Percentiles rank a stretch among this genome's conserved stretches.
These are phyloP conservation scores for Etheostoma cragini DNA, from an alignment of 2,113 vertebrate genomes.

Conservation along the genomic window DNA sequence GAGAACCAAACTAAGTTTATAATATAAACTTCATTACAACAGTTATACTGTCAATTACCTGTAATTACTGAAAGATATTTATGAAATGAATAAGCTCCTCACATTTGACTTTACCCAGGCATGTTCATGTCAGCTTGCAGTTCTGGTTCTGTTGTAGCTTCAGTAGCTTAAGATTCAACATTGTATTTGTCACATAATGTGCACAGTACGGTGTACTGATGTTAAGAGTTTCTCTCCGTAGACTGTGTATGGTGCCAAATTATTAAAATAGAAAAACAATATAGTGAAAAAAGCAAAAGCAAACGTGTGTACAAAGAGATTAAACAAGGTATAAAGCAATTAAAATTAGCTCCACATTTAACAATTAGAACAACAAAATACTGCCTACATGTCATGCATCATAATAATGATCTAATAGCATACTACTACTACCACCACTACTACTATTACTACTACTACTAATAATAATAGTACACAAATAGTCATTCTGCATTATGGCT, in stretches of 20 bases:
- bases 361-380: background rate
- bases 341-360: background rate
- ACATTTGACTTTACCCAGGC: background rate
- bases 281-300: background rate
- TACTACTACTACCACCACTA: too few species aligned
- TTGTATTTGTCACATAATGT: background rate
- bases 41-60: conserved; percentile 6
- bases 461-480: background rate
- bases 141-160: background rate
- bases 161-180: background rate
- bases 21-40: conserved; percentile 7
- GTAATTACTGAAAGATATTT: background rate
- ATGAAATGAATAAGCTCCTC: conserved; percentile 3
- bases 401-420: background rate
- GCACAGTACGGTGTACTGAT: background rate
- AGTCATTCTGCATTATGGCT: background rate
- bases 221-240: background rate
- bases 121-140: background rate
- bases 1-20: conserved; percentile 8
- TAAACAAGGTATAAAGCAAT: background rate
- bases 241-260: background rate
- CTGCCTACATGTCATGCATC: background rate
- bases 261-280: background rate
- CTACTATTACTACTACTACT: too few species aligned
- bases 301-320: background rate